Conservation (phyloP, 2,888 invertebrate species). For the Hyposoter dolosus region DNA sequence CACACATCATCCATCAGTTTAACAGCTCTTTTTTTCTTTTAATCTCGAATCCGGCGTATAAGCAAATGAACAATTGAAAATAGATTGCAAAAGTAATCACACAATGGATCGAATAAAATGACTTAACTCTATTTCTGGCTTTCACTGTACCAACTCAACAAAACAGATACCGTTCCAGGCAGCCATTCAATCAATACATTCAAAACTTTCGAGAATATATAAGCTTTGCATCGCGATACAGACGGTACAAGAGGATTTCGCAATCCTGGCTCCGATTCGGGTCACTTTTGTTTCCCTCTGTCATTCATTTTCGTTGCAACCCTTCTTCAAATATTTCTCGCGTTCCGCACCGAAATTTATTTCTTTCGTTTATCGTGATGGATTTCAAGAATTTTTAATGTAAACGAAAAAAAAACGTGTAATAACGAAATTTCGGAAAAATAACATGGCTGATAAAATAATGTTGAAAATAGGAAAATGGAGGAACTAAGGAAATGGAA, state of each 20-base stretch:
- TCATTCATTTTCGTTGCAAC: not conserved
- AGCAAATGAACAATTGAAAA: conserved; percentile 5
- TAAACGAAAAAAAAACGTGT: too few species aligned
- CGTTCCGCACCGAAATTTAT: not conserved
- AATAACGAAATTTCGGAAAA: too few species aligned
- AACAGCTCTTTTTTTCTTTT: not conserved
- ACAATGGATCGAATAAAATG: not conserved
- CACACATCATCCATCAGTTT: not conserved
- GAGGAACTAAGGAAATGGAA: conserved; percentile 73
- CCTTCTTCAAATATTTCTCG: not conserved
- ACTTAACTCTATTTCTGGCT: not conserved
- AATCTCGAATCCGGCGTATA: not conserved
- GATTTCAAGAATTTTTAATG: not conserved
- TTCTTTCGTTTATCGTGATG: not conserved
- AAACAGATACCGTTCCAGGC: not conserved
- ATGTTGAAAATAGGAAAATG: conserved; percentile 40
- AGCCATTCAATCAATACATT: not conserved
- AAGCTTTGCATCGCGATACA: conserved; percentile 1
- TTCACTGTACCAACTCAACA: not conserved
- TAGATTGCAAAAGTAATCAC: not conserved
- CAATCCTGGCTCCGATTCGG: not conserved
- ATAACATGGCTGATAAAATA: not conserved
- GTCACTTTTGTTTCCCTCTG: not conserved
- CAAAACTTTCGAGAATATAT: not conserved
- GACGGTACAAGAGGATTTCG: not conserved